A percentile compares a stretch with the other conserved stretches of the same genome.
phyloP scores from a whole-genome alignment of 2,113 vertebrate genomes.

The Sclerurus mexicanus region DNA sequence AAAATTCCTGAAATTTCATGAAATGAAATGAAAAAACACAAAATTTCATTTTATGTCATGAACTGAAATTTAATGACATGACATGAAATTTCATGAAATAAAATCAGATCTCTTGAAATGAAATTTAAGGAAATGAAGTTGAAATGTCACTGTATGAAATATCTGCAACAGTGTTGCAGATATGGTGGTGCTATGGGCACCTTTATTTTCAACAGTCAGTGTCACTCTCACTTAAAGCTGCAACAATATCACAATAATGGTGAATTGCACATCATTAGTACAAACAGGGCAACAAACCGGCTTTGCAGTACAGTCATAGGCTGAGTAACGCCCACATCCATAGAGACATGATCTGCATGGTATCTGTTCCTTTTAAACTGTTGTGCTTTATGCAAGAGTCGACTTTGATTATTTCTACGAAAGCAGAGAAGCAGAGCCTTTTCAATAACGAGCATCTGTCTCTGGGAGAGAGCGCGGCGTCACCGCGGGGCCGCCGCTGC shows the following conservation, averaged over 20 bases:
- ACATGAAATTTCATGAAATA: neutral
- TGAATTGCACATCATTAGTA: too few relatives aligned
- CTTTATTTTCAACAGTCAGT: neutral
- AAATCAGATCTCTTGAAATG: neutral
- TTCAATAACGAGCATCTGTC: fast-evolving
- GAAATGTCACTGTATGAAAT: neutral
- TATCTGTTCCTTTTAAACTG: neutral
- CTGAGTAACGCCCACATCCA: neutral
- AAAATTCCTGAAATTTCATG: neutral
- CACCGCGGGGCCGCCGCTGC: fast-evolving
- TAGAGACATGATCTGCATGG: fast-evolving
- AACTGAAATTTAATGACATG: neutral
- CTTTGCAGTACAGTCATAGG: neutral
- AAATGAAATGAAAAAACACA: neutral
- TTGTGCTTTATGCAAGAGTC: neutral
- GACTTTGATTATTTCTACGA: neutral
- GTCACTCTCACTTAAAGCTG: neutral
- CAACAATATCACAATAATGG: neutral
- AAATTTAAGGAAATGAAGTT: neutral
- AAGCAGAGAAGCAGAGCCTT: neutral
- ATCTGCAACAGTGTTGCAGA: neutral
- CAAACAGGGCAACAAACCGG: neutral
- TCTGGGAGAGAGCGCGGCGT: neutral
- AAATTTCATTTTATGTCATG: too few relatives aligned
- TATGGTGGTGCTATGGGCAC: neutral